Evolutionary conservation across 1,140 invertebrate species (phyloP), one percentile per base, ranked within the genome.

Genomic region (Anastrepha ludens): DNA sequence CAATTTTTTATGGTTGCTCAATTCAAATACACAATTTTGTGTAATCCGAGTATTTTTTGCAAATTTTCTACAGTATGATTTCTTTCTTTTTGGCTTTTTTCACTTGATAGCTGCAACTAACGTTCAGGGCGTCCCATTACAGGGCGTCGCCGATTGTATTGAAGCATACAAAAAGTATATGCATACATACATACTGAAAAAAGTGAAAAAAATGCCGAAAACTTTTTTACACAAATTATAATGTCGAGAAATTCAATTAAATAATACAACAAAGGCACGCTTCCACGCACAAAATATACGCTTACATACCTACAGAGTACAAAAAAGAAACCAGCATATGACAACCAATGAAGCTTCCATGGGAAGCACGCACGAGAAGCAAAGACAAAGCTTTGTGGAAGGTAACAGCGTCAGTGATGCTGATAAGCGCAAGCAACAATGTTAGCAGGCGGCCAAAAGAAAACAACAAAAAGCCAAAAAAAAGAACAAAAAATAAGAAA

Each of bases 221-320:
- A 74, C 67, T 74, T 74, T 74, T 74, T 2, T 44, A 39, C 67
- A 41, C 67, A 74, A 74, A 74, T 74, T 74, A 74, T 41, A n/a
- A 74, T 74, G 67, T 74, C 17, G 67, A 74, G 39, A 74, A 47
- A 74, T 74, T 74, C 67, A 47, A 74, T 74, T 74, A 74, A 47
- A 17, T 70, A 13, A 47, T 44, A 4, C 15, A 74, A 47, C 39
- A 67, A 74, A 11, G 41, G 8, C 41, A 47, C 41, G 11, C 29
- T 20, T 67, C 29, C 11, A 13, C 8, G 64, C 20, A 39, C 7
- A 11, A 39, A 11, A 41, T 11, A 2, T 11, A 41, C 29, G 1
- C 64, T 3, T 47, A 47, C 41, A 44, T 3, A 44, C 8, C 0
- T 70, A 70, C 65, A 74, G 7, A 29, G 41, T 74, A 3, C 13